Percentiles rank a stretch among this genome's conserved stretches.
Evolutionary conservation across 2,888 invertebrate genomes (phyloP).

Genomic region (Eristalis intricaria): DNA sequence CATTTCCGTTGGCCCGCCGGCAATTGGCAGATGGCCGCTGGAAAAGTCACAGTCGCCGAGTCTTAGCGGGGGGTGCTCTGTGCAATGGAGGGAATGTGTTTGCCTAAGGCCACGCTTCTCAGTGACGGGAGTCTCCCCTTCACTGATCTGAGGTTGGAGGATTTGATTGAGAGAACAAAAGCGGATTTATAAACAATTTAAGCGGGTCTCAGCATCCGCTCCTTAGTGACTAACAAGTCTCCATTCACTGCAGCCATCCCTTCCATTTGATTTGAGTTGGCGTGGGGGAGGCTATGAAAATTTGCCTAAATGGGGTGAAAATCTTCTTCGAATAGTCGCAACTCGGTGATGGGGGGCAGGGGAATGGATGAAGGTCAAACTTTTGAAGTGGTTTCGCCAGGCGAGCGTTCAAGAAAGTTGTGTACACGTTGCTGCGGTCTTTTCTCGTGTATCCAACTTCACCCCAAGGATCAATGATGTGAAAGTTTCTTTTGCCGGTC

Average conservation of each 20-base stretch:
- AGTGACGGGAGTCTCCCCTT: background rate
- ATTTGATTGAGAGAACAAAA: slow-evolving; percentile 8
- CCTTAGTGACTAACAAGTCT: slow-evolving; percentile 4
- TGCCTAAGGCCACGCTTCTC: background rate
- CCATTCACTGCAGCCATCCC: background rate
- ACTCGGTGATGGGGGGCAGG: slow-evolving; percentile 1
- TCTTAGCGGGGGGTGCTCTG: slow-evolving; percentile 21
- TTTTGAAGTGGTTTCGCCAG: slow-evolving; percentile 40
- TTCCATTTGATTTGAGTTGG: background rate
- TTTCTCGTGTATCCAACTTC: slow-evolving; percentile 42
- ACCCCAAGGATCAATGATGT: slow-evolving; percentile 71
- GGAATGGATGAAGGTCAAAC: background rate
- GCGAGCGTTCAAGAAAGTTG: slow-evolving; percentile 23
- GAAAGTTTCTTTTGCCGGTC: slow-evolving; percentile 53
- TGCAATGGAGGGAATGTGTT: slow-evolving; percentile 49
- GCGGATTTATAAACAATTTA: slow-evolving; percentile 68
- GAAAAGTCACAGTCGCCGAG: slow-evolving; percentile 13
- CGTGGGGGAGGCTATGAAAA: slow-evolving; percentile 21
- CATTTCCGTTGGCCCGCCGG: slow-evolving; percentile 56
- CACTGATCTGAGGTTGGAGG: background rate
- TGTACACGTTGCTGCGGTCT: slow-evolving; percentile 47
- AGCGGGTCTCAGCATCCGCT: slow-evolving; percentile 35
- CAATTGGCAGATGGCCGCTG: slow-evolving; percentile 9
- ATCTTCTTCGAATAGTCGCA: slow-evolving; percentile 57
- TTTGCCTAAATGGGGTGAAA: slow-evolving; percentile 60